Base-by-base conservation (phyloP, 1,140 invertebrate species). In the Drosophila sulfurigaster region DNA sequence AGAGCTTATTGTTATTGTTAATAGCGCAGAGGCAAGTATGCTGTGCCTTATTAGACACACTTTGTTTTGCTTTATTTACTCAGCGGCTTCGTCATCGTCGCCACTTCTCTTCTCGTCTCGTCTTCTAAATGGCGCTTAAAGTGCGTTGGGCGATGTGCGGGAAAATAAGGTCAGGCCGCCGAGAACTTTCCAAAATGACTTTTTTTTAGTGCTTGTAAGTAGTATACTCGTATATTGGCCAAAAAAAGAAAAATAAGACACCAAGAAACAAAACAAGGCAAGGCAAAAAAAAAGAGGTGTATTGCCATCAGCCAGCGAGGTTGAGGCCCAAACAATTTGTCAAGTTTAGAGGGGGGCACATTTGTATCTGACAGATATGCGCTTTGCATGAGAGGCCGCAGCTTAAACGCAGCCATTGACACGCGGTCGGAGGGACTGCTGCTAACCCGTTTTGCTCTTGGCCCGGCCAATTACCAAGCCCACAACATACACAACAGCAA, bases 171-270 rank as follows among this genome's bases (percentile, higher is more conserved):
- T 88, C 82, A 83, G 58, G 46, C 68, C 32, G 20, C 32, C 73
- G 51, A 87, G 80, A 88, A 88, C 83, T 89, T 89, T 88, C 83
- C 72, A 77, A 86, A 81, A 77, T 72, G 38, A 67, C 60, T 77
- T 73, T 72, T 60, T 77, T 73, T 72, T 60, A 73, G 75, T 62
- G 66, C 65, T 30, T 56, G 30, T 57, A 75, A 48, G 38, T 38
- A 32, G 35, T 38, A 30, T 13, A n/a, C 38, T 30, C 4, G 16
- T 13, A 71, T 66, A 76, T 76, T 72, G 68, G 68, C 69, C 48
- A 79, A 79, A 58, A 74, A 49, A 13, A 48, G 57, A 59, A 38
- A 32, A 65, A 54, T 43, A 48, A 59, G 15, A 38, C 7, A 8
- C 7, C 35, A 38, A 38, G 35, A 56, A 48, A 59, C 25, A 38